Base-by-base conservation (phyloP, 2,888 invertebrate genomes). In the Cyclophora punctaria region DNA sequence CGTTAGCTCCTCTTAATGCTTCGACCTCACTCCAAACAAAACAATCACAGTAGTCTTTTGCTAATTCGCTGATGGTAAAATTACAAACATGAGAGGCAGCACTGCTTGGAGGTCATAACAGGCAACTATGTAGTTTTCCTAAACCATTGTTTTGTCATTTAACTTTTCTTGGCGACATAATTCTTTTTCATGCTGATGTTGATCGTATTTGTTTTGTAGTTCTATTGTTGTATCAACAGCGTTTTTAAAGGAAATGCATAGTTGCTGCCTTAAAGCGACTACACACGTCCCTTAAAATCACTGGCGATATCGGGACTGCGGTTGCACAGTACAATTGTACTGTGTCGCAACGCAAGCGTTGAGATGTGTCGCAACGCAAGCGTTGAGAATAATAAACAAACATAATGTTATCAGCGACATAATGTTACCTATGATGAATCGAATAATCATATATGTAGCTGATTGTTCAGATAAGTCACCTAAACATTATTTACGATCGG, bases 51-150 rank as follows among this genome's bases (percentile, higher is more conserved):
- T 35, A 50, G 7, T 41, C 44, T 34, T 59, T 54, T 0, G 48
- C 51, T 35, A 61, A 55, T 56, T 60, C 58, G 50, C 51, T 51
- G 42, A 59, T 60, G 1, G 53, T 57, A 46, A 58, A 58, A 37
- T 58, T 57, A 49, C 48, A 58, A 41, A 58, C 54, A 55, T 58
- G 37, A 59, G 53, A 48, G 52, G 55, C 50, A 59, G 4, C 4
- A 59, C 55, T 49, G 59, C 53, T 41, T 57, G 59, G n/a, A 57
- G 51, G 43, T 56, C 53, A 33, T 56, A 50, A 55, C 54, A 53
- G 40, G 55, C 48, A 48, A 51, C 55, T 44, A 55, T 51, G 48
- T 53, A 49, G 44, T 52, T 57, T 50, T 41, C 34, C 42, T 50
- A 20, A 35, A 53, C 49, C 51, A 49, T 47, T 41, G 47, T 43